A percentile compares a stretch with the other conserved stretches of the same genome.
Conservation (phyloP, 2,797 vertebrate genomes). For the Enteromius argenteus region DNA sequence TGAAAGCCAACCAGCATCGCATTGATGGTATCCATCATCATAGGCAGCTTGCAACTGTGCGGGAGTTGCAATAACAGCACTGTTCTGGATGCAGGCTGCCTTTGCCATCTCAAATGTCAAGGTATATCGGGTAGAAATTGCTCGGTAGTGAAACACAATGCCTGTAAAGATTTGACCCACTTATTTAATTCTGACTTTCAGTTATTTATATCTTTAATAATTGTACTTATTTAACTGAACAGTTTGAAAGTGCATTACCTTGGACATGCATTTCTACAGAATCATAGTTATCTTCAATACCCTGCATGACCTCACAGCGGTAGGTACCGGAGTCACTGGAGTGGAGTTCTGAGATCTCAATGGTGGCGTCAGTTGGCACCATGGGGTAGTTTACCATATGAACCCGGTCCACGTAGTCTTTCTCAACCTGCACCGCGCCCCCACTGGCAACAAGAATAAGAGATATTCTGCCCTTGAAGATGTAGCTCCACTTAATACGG, state of each 20-base stretch:
- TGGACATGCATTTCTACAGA: slow-evolving; percentile 88
- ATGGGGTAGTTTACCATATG: slow-evolving; percentile 90
- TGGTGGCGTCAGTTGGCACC: slow-evolving; percentile 86
- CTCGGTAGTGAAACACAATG: slow-evolving; percentile 96
- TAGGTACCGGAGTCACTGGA: slow-evolving; percentile 91
- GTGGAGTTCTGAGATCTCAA: slow-evolving; percentile 88
- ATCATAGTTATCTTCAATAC: slow-evolving; percentile 90
- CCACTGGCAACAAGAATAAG: slow-evolving; percentile 87
- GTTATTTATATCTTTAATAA: neutral
- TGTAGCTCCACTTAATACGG: slow-evolving; percentile 93
- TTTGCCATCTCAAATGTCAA: slow-evolving; percentile 93
- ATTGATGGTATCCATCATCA: slow-evolving; percentile 96
- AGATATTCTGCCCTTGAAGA: slow-evolving; percentile 83
- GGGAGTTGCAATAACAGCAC: slow-evolving; percentile 89
- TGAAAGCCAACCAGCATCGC: slow-evolving; percentile 97
- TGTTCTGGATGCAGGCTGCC: slow-evolving; percentile 92
- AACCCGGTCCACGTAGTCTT: slow-evolving; percentile 85
- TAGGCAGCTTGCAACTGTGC: slow-evolving; percentile 96
- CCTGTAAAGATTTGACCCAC: slow-evolving; percentile 73
- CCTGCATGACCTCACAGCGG: slow-evolving; percentile 92
- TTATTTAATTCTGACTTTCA: neutral
- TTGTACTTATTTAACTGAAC: neutral
- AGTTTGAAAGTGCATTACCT: slow-evolving; percentile 75
- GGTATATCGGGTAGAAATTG: slow-evolving; percentile 94
- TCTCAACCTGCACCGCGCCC: slow-evolving; percentile 82